Percentiles rank a stretch among this genome's conserved stretches.
These are phyloP conservation scores for Thunnus albacares DNA, from an alignment of 2,797 vertebrate species.

Conservation along the genomic window DNA sequence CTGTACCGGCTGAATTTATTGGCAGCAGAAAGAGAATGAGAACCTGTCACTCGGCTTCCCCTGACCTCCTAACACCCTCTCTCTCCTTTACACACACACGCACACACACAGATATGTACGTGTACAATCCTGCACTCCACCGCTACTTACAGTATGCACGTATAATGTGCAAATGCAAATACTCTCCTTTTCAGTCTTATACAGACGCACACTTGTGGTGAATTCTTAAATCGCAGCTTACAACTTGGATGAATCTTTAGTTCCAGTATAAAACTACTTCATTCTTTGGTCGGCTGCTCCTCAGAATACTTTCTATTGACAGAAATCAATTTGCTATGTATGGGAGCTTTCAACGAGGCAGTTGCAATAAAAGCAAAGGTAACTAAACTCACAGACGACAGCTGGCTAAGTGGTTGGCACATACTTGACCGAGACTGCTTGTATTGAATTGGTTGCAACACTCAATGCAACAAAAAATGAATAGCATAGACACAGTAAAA, in stretches of 20 bases:
- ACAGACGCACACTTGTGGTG: slow-evolving; percentile 23
- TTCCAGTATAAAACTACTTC: slow-evolving; percentile 1
- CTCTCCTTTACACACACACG: not conserved
- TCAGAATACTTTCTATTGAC: slow-evolving; percentile 23
- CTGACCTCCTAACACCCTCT: slow-evolving; percentile 46
- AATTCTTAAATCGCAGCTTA: slow-evolving; percentile 28
- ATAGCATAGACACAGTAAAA: too few relatives aligned
- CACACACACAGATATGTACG: not conserved
- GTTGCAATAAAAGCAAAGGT: slow-evolving; percentile 32
- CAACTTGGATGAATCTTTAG: slow-evolving; percentile 24
- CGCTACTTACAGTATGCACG: not conserved
- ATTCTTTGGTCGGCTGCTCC: slow-evolving; percentile 8
- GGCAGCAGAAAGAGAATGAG: slow-evolving; percentile 60
- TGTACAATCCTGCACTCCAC: not conserved
- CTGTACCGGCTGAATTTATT: slow-evolving; percentile 64
- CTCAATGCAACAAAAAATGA: not conserved
- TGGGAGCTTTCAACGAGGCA: slow-evolving; percentile 29
- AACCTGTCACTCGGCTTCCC: slow-evolving; percentile 59
- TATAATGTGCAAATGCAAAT: slow-evolving; percentile 11
- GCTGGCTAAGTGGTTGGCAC: slow-evolving; percentile 8
- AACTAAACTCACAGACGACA: slow-evolving; percentile 27
- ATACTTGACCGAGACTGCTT: slow-evolving; percentile 22
- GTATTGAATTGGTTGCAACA: not conserved
- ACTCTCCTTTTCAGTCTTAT: slow-evolving; percentile 10
- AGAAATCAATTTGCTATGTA: not conserved